These are phyloP conservation scores for Bhutanitis thaidina DNA, from an alignment of 2,888 invertebrate species.

Conservation along the genomic window DNA sequence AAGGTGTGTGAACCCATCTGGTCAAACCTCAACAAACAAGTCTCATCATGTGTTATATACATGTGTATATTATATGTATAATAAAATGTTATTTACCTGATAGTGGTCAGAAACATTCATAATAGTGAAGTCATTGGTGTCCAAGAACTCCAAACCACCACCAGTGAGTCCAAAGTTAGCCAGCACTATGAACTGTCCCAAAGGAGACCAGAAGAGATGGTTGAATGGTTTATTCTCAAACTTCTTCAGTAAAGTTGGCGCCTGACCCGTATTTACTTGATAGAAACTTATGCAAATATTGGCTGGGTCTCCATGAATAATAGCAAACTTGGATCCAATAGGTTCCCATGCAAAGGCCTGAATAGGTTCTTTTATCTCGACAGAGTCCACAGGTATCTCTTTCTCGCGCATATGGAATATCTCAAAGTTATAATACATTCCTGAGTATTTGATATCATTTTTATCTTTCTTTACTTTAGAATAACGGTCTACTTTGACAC, in stretches of 20 bases:
- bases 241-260: slow-evolving; percentile 92
- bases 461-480: slow-evolving; percentile 97
- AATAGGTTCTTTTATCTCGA: slow-evolving; percentile 96
- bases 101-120: slow-evolving; percentile 97
- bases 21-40: too few relatives aligned
- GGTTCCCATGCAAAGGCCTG: slow-evolving; percentile 99
- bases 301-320: slow-evolving; percentile 94
- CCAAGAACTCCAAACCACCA: slow-evolving; percentile 96
- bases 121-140: slow-evolving; percentile 96
- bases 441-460: slow-evolving; percentile 95
- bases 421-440: slow-evolving; percentile 99
- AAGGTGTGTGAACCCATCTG: too few relatives aligned
- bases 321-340: slow-evolving; percentile 95
- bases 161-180: slow-evolving; percentile 92
- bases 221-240: slow-evolving; percentile 94
- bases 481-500: slow-evolving; percentile 91
- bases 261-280: slow-evolving; percentile 91
- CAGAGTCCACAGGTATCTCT: slow-evolving; percentile 97
- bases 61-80: too few relatives aligned
- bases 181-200: slow-evolving; percentile 96
- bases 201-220: slow-evolving; percentile 96
- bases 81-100: slow-evolving; percentile 71
- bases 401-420: slow-evolving; percentile 99
- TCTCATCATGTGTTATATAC: too few relatives aligned
- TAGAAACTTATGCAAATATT: slow-evolving; percentile 95